Base-by-base conservation (phyloP, 2,113 vertebrate genomes). In the Pedionomus torquatus region DNA sequence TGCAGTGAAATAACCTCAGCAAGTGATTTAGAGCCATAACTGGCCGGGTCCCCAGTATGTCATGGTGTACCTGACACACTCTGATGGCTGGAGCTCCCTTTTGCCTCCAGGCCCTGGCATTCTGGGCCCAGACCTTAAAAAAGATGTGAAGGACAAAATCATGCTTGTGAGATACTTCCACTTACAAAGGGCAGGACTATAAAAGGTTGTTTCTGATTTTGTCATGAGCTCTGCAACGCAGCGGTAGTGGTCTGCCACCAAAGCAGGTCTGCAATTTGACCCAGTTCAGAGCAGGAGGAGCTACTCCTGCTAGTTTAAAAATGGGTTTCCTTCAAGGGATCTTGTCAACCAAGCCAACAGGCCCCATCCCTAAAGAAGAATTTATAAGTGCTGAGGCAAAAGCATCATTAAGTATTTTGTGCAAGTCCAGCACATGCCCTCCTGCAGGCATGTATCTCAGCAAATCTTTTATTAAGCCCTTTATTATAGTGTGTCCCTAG, bases 1-100 rank as follows among this genome's bases (percentile, higher is more conserved):
- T 44, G 52, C 52, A 66, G 35, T 49, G 31, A 72, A 16, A 61
- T 28, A 61, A 49, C 43, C 41, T 24, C 63, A 87, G 31, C 52
- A 31, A 0, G 4, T 49, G 28, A 14, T 44, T 66, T 82, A 60
- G 17, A 60, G 26, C 26, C 0, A 1, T 3, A 10, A 7, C 31
- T 3, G 5, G 19, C 23, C 43, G 31, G 17, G 19, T 85, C 17
- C 33, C 19, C 35, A 46, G 4, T 2, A 3, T 30, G 33, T 37
- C 33, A 15, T 18, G 33, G 20, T 39, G 37, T 41, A 30, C 28
- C 7, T 20, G 43, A 64, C 9, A 14, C 39, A 52, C 8, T 52
- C 21, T 64, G n/a, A 49, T 3, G 13, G 10, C 24, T 86, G 69
- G 49, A 65, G 60, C 5, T 66, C 26, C 5, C 23, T 83, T 78